A percentile compares a stretch with the other conserved stretches of the same genome.
Evolutionary conservation across 2,797 vertebrate genomes (phyloP).

Genomic region (Muscicapa striata): DNA sequence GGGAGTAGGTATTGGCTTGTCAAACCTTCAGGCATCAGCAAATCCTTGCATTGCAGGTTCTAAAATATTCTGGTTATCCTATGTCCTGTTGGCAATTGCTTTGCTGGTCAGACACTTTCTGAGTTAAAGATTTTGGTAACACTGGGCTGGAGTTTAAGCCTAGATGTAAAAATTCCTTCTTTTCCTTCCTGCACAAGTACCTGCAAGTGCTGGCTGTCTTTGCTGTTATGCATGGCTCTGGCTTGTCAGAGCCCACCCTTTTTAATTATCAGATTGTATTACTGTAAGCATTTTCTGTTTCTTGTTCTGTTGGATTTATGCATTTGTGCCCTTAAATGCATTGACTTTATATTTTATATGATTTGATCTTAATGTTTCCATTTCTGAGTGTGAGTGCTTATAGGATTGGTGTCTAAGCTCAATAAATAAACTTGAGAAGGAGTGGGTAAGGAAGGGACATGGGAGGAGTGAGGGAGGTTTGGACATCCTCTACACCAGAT

Average conservation of each 20-base stretch:
- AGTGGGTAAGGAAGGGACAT: not conserved
- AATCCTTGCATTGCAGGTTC: not conserved
- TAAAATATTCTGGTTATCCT: not conserved
- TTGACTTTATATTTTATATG: slow-evolving; percentile 22
- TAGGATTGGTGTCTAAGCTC: not conserved
- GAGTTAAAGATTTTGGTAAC: not conserved
- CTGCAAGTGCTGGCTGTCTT: not conserved
- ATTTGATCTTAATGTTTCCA: slow-evolving; percentile 33
- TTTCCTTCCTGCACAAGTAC: not conserved
- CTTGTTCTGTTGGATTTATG: slow-evolving; percentile 38
- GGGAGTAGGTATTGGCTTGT: not conserved
- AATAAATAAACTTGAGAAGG: slow-evolving; percentile 25
- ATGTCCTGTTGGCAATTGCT: not conserved
- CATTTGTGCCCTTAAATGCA: not conserved
- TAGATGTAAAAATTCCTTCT: not conserved
- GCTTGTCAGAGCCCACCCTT: slow-evolving; percentile 8
- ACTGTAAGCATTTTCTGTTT: slow-evolving; percentile 35
- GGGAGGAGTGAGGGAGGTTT: not conserved
- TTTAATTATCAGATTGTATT: slow-evolving; percentile 59
- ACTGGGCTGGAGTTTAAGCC: not conserved
- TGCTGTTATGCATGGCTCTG: not conserved
- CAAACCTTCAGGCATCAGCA: not conserved
- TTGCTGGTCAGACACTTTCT: not conserved
- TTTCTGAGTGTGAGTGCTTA: not conserved
- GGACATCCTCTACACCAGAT: not conserved